phyloP scores from a whole-genome alignment of 2,113 vertebrate genomes.

The Campylomormyrus numenius region DNA sequence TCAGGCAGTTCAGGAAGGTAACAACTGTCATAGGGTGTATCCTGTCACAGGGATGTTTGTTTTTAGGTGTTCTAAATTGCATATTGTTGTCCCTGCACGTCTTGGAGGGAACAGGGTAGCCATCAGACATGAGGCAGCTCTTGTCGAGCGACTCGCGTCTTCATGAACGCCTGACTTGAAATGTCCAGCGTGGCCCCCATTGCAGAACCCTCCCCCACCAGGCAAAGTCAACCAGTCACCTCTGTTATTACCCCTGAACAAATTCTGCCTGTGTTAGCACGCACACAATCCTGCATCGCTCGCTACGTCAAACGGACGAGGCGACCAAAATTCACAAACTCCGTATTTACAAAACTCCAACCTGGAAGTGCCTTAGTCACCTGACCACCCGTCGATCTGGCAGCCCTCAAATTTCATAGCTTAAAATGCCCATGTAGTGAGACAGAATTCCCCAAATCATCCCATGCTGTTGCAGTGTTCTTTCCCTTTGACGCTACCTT shows the following conservation, averaged over 20 bases:
- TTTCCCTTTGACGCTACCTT: not conserved
- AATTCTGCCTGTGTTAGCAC: constrained; percentile 26
- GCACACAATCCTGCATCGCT: constrained; percentile 15
- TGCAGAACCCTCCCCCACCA: not conserved
- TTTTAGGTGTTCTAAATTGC: not conserved
- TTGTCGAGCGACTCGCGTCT: not conserved
- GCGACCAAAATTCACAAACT: not conserved
- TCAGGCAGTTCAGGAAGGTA: constrained; percentile 4
- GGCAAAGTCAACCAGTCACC: not conserved
- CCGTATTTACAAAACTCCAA: constrained; percentile 9
- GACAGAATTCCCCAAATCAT: not conserved
- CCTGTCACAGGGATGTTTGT: not conserved
- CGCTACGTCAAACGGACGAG: constrained; percentile 22
- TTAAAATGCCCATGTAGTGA: not conserved
- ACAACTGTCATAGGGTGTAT: constrained; percentile 10
- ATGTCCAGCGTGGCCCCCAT: not conserved
- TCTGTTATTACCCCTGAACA: not conserved
- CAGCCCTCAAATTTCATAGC: not conserved
- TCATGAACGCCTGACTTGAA: constrained; percentile 4
- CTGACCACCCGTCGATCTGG: not conserved
- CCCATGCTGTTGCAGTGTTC: not conserved
- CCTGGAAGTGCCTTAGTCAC: constrained; percentile 4
- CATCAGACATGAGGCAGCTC: not conserved
- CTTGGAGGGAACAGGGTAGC: not conserved
- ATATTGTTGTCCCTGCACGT: not conserved